Percentiles rank a stretch among this genome's conserved stretches.
phyloP scores from a whole-genome alignment of 2,888 invertebrate species.

The Brachyptera putata region DNA sequence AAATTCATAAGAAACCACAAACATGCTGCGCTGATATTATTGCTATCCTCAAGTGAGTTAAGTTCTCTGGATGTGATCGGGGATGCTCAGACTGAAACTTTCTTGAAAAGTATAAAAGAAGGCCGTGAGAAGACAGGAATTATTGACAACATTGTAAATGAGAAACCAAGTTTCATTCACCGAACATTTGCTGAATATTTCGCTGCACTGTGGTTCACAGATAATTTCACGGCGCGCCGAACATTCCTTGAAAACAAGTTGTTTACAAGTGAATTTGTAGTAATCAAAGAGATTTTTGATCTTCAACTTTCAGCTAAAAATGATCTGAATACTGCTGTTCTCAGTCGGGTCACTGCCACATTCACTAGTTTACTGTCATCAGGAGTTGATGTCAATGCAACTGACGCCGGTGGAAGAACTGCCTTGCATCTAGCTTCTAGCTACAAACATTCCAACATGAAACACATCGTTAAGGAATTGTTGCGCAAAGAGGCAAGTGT shows the following conservation, averaged over 20 bases:
- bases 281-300: not conserved
- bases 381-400: not conserved
- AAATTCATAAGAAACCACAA: slow-evolving; percentile 16
- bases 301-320: not conserved
- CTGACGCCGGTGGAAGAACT: not conserved
- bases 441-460: not conserved
- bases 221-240: not conserved
- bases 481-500: not conserved
- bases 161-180: not conserved
- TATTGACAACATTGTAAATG: not conserved
- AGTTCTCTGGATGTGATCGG: not conserved
- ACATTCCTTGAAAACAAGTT: not conserved
- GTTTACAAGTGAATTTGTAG: not conserved
- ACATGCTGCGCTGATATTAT: slow-evolving; percentile 1
- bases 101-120: not conserved
- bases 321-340: not conserved
- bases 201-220: not conserved
- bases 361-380: not conserved
- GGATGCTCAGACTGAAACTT: not conserved
- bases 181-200: slow-evolving; percentile 1
- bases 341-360: not conserved
- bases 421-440: not conserved
- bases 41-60: not conserved
- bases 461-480: not conserved
- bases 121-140: not conserved